A percentile compares a stretch with the other conserved stretches of the same genome.
Evolutionary conservation across 2,113 vertebrate genomes (phyloP).

Genomic region (Cynoglossus semilaevis): DNA sequence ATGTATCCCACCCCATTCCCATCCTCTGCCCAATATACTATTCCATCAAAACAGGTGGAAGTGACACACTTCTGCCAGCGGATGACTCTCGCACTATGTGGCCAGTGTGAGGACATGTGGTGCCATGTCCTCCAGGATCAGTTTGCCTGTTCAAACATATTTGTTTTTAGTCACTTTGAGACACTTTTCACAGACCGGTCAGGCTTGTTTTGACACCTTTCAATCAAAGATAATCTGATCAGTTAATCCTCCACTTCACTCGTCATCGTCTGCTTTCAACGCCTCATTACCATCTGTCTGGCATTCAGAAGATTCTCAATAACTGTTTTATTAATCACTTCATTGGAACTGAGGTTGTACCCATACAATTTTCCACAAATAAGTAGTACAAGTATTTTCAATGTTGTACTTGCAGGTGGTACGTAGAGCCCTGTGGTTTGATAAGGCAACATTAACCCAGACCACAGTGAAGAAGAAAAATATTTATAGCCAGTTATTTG

Average conservation of each 20-base stretch:
- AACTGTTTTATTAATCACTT: no score
- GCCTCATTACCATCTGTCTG: background rate
- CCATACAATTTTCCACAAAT: no score
- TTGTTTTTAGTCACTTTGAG: slow-evolving; percentile 18
- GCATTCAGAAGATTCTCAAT: background rate
- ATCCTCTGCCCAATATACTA: slow-evolving; percentile 73
- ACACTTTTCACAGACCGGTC: background rate
- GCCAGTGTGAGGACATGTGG: slow-evolving; percentile 23
- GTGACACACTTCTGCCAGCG: slow-evolving; percentile 73
- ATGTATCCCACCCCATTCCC: slow-evolving; percentile 70
- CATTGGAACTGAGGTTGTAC: no score
- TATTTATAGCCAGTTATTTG: no score
- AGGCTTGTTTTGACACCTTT: slow-evolving; percentile 3
- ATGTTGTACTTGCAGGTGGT: no score
- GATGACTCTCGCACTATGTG: slow-evolving; percentile 57
- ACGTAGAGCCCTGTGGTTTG: no score
- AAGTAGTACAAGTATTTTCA: no score
- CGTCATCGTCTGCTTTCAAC: background rate
- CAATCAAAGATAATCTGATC: background rate
- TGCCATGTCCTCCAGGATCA: slow-evolving; percentile 40
- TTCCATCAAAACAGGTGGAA: slow-evolving; percentile 78
- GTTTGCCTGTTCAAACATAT: slow-evolving; percentile 17
- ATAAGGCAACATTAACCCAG: no score
- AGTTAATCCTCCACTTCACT: background rate
- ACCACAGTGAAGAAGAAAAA: no score